A percentile compares a stretch with the other conserved stretches of the same genome.
phyloP scores from a whole-genome alignment of 2,888 invertebrate genomes.

The Tachystola acroxantha region DNA sequence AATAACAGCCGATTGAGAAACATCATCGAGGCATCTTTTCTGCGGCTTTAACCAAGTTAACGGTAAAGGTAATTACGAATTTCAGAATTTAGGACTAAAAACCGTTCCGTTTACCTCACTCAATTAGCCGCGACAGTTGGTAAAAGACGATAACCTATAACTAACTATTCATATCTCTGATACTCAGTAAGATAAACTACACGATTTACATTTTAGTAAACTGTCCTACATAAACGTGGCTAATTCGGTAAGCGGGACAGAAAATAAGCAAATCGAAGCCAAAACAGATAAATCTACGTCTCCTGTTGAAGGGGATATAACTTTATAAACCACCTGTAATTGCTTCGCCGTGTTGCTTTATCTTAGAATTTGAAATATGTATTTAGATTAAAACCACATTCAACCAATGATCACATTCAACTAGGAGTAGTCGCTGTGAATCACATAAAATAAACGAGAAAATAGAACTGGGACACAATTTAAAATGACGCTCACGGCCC shows the following conservation, averaged over 20 bases:
- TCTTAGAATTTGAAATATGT: conserved; percentile 43
- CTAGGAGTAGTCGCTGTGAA: neutral
- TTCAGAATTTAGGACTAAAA: too few relatives aligned
- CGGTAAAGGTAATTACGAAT: too few relatives aligned
- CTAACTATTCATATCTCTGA: too few relatives aligned
- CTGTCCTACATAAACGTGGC: too few relatives aligned
- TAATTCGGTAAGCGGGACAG: conserved; percentile 18
- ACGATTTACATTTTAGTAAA: too few relatives aligned
- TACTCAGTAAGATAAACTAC: too few relatives aligned
- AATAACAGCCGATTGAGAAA: too few relatives aligned
- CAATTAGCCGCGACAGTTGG: too few relatives aligned
- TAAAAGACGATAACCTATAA: too few relatives aligned
- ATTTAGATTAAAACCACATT: conserved; percentile 10
- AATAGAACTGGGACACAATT: conserved; percentile 3
- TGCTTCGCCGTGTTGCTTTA: conserved; percentile 38
- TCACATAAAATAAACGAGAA: neutral
- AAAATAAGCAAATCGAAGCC: conserved; percentile 51
- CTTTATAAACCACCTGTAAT: conserved; percentile 60
- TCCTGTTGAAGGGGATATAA: conserved; percentile 50
- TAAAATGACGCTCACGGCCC: conserved; percentile 6
- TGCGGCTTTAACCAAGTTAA: too few relatives aligned
- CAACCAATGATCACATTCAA: neutral
- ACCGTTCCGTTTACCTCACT: too few relatives aligned
- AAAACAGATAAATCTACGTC: conserved; percentile 54
- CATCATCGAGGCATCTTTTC: too few relatives aligned